These are phyloP conservation scores for Poecilia picta DNA, from an alignment of 2,797 vertebrate genomes.

Conservation along the genomic window DNA sequence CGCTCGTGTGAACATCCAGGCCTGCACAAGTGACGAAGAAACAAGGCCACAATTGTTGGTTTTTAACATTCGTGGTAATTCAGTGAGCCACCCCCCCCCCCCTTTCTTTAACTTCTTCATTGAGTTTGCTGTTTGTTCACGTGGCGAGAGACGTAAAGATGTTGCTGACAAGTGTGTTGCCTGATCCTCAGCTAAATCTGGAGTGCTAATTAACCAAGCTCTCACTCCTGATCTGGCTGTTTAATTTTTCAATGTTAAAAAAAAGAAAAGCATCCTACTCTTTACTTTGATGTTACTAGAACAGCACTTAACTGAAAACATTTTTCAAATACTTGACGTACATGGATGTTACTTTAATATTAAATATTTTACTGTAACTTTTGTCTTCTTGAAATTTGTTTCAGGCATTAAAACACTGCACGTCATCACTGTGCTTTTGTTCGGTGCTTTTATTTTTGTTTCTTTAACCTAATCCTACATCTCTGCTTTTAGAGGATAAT, in stretches of 20 bases:
- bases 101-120: neutral
- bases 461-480: neutral
- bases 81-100: neutral
- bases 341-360: neutral
- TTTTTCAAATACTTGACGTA: neutral
- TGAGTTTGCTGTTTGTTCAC: slow-evolving; percentile 40
- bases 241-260: slow-evolving; percentile 52
- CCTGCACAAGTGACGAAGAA: neutral
- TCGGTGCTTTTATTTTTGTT: neutral
- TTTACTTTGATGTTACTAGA: neutral
- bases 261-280: slow-evolving; percentile 17
- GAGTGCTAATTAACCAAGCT: slow-evolving; percentile 65
- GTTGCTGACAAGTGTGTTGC: slow-evolving; percentile 47
- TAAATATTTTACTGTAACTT: neutral
- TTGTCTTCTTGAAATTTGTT: neutral
- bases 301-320: neutral
- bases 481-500: neutral
- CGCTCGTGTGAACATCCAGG: slow-evolving; percentile 15
- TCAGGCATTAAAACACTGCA: neutral
- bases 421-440: neutral
- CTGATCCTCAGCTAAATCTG: slow-evolving; percentile 62
- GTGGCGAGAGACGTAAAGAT: slow-evolving; percentile 45
- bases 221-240: slow-evolving; percentile 48
- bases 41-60: neutral
- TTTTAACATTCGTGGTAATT: neutral